Conservation (phyloP, 2,113 vertebrate genomes). For the Hoplias malabaricus region DNA sequence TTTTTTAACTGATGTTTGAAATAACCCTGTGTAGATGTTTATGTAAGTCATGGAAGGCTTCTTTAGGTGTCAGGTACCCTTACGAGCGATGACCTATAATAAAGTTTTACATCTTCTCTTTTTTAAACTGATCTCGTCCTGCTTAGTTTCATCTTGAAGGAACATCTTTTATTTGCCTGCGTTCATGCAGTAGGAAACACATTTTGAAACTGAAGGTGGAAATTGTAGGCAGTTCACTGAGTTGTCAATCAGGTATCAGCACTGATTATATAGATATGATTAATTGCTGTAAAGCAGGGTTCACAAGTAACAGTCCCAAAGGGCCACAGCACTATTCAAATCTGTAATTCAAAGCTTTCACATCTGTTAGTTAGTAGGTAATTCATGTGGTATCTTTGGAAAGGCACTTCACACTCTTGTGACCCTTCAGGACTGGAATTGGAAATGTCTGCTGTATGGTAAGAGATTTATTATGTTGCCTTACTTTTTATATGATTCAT, state of each 20-base stretch:
- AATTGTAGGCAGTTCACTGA: not conserved
- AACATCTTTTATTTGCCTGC: not conserved
- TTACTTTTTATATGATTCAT: slow-evolving; percentile 4
- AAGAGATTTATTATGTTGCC: slow-evolving; percentile 2
- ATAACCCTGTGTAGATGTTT: too few species aligned
- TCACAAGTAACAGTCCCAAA: not conserved
- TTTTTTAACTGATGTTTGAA: too few species aligned
- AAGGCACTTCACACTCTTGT: not conserved
- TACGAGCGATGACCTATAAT: too few species aligned
- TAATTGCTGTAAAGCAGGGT: slow-evolving; percentile 24
- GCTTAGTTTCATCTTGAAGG: slow-evolving; percentile 9
- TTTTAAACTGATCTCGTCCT: too few species aligned
- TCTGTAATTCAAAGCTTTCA: not conserved
- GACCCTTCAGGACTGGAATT: not conserved
- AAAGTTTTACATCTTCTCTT: too few species aligned
- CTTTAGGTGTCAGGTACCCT: too few species aligned
- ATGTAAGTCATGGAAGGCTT: too few species aligned
- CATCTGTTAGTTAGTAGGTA: not conserved
- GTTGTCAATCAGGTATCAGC: slow-evolving; percentile 17
- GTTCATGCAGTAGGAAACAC: not conserved
- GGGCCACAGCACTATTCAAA: slow-evolving; percentile 18
- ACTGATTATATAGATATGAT: slow-evolving; percentile 22
- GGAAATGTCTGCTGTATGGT: not conserved
- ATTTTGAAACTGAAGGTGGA: not conserved
- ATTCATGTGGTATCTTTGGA: not conserved